Evolutionary conservation across 2,797 vertebrate genomes (phyloP), one percentile per base, ranked within the genome.

Genomic region (Kryptopterus vitreolus): DNA sequence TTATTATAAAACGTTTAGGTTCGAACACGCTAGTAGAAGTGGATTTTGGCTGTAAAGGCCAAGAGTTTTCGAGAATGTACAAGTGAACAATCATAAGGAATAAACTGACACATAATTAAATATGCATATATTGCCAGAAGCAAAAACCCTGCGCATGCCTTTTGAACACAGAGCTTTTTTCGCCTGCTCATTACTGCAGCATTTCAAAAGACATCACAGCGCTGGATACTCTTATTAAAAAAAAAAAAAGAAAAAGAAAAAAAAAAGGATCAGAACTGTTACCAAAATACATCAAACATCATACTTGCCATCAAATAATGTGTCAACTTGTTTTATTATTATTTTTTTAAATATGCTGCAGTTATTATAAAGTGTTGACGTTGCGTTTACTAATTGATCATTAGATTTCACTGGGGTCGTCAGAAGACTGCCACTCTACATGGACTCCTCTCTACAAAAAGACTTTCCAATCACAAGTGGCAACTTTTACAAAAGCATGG

Each of bases 111-210:
- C 33, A 78, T 80, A 91, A 87, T 88, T 88, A 90, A 89, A 89
- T 83, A 82, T 83, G 87, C 77, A 89, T 84, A 65, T 81, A 88
- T 88, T 71, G 87, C 81, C 80, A 87, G 83, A 85, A 89, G 88
- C 85, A 79, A 70, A 87, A 87, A 59, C 79, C 69, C 77, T 55
- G 38, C 9, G 22, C 58, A 38, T 83, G 65, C 83, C 79, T 85
- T 84, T 82, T 63, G 87, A 92, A 90, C 85, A 85, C 89, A 88
- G 88, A 89, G 83, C 83, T 80, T 88, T 86, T 88, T 86, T 85
- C 71, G 81, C 76, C 68, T 78, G 74, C 88, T 91, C 85, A 88
- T 90, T 91, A 88, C 81, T 77, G 83, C 85, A 85, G 71, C 82
- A 85, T 88, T 90, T 88, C 81, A 86, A 86, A 76, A 88, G 86